These are phyloP conservation scores for Icerya purchasi DNA, from an alignment of 2,888 invertebrate species.

Conservation along the genomic window DNA sequence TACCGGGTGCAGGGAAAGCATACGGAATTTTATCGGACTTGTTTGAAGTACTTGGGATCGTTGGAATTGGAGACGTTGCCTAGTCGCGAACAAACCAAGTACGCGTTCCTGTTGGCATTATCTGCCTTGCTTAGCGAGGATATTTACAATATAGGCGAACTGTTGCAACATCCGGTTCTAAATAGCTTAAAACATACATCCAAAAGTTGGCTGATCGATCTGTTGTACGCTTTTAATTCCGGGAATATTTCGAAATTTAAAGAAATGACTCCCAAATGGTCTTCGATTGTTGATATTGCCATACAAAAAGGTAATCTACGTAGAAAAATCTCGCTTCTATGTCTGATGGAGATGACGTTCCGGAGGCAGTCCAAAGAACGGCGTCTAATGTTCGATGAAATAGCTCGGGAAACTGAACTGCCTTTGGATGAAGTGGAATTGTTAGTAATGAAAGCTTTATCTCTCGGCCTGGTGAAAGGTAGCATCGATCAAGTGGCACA, in stretches of 20 bases:
- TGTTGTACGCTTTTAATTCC: conserved; percentile 65
- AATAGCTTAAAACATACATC: conserved; percentile 57
- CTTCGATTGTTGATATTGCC: conserved; percentile 57
- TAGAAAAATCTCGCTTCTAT: conserved; percentile 84
- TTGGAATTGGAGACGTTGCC: conserved; percentile 44
- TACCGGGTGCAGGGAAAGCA: conserved; percentile 72
- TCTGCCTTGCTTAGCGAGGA: conserved; percentile 87
- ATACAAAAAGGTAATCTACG: conserved; percentile 59
- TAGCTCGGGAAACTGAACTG: conserved; percentile 63
- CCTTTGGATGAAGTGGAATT: conserved; percentile 75
- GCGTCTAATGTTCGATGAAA: conserved; percentile 66
- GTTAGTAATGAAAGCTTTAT: conserved; percentile 91
- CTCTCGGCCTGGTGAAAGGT: conserved; percentile 79
- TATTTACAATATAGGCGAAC: conserved; percentile 91
- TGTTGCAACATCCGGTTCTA: conserved; percentile 85
- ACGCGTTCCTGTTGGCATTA: conserved; percentile 76
- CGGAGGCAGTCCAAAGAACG: conserved; percentile 15
- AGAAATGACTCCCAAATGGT: conserved; percentile 49
- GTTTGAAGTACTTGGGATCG: conserved; percentile 61
- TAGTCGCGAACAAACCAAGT: conserved; percentile 41
- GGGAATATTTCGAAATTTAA: conserved; percentile 62
- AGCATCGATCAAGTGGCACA: conserved; percentile 77
- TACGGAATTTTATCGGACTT: conserved; percentile 85
- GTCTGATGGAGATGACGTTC: conserved; percentile 66
- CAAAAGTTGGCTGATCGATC: conserved; percentile 69